Evolutionary conservation across 2,113 vertebrate genomes (phyloP).

Genomic region (Edolisoma coerulescens): DNA sequence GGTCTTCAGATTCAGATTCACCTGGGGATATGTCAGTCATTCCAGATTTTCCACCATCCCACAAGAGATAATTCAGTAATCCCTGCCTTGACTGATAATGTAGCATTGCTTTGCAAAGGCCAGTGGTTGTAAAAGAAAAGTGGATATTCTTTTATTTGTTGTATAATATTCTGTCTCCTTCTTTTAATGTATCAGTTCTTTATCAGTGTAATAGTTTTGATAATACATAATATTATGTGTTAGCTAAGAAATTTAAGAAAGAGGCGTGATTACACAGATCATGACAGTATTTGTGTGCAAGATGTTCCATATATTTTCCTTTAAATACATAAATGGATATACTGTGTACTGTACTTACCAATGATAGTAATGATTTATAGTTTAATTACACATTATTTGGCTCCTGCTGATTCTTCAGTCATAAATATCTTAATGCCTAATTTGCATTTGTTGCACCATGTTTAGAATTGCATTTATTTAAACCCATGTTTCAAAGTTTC

Average conservation of each 20-base stretch:
- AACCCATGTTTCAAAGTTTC: background rate
- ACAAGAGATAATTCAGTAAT: background rate
- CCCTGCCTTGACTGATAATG: background rate
- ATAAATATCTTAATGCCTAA: slow-evolving; percentile 1
- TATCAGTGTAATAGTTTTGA: background rate
- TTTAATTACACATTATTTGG: slow-evolving; percentile 3
- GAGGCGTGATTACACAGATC: background rate
- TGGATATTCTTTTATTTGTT: background rate
- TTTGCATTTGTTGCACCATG: slow-evolving; percentile 13
- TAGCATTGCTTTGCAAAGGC: background rate
- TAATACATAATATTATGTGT: background rate
- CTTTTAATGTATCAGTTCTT: background rate
- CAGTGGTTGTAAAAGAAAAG: background rate
- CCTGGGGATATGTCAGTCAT: background rate
- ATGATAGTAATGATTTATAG: background rate
- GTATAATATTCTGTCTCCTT: background rate
- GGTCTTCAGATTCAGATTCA: background rate
- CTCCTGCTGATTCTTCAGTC: background rate
- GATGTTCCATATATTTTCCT: background rate
- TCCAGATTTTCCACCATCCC: background rate
- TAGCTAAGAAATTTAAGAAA: background rate
- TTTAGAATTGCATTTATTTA: slow-evolving; percentile 16
- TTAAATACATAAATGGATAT: background rate
- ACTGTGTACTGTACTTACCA: background rate
- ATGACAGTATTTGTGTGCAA: background rate